phyloP scores from a whole-genome alignment of 2,888 invertebrate species.

The Lycia hirtaria region DNA sequence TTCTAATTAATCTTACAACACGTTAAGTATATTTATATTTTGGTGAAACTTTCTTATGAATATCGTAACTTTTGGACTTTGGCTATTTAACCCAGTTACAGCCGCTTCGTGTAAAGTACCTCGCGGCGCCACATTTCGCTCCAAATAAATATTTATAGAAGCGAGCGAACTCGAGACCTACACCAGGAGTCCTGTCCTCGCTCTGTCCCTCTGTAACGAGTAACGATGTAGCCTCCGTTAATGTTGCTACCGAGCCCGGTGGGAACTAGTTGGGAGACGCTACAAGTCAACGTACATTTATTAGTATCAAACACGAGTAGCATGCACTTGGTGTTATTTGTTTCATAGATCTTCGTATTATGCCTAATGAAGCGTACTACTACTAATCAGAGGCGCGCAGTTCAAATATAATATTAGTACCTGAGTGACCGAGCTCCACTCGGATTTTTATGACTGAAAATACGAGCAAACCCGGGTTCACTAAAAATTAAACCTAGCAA shows the following conservation, averaged over 20 bases:
- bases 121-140: background rate
- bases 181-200: background rate
- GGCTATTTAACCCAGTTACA: background rate
- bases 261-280: background rate
- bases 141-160: conserved; percentile 3
- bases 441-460: too few relatives aligned
- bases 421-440: too few relatives aligned
- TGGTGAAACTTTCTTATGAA: background rate
- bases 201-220: background rate
- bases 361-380: too few relatives aligned
- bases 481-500: too few relatives aligned
- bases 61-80: background rate
- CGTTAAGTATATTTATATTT: background rate
- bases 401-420: too few relatives aligned
- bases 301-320: too few relatives aligned
- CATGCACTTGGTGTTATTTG: too few relatives aligned
- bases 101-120: background rate
- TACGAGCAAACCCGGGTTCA: too few relatives aligned
- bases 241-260: background rate
- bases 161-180: background rate
- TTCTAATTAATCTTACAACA: background rate
- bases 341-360: too few relatives aligned
- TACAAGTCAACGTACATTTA: background rate
- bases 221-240: background rate
- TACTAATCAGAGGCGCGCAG: too few relatives aligned